Evolutionary conservation across 1,140 invertebrate genomes (phyloP), one percentile per base, ranked within the genome.

Genomic region (Drosophila biarmipes): DNA sequence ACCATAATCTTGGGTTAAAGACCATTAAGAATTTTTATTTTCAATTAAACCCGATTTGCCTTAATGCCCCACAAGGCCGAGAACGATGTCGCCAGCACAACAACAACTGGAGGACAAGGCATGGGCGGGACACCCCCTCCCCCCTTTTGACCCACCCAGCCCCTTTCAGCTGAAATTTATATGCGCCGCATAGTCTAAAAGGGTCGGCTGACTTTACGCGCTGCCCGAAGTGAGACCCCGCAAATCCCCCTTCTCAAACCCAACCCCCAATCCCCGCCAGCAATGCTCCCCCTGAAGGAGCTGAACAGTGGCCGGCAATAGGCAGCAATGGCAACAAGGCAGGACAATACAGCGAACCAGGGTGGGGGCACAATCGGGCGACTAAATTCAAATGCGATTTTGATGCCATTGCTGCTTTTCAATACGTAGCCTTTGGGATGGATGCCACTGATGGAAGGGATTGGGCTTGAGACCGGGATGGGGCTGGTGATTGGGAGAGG

Each of bases 21-120:
- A 85, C 85, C 86, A 90, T 90, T 90, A 90, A 85, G 85, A 90
- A 90, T 90, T 90, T 90, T 90, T 90, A 90, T 90, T 90, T 90
- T 90, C 89, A 90, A 90, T 90, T 90, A 90, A 90, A 81, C 77
- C 87, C 87, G 82, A 90, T 91, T 90, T 90, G 80, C 82, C 89
- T 90, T 90, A 90, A 90, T 90, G 89, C 82, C 80, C 76, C 84
- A 89, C 84, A 89, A 89, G 84, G 84, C 84, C 80, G 84, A 89
- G 77, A 87, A 89, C 84, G 84, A 82, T 87, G 82, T 87, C 82
- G 78, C 82, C 78, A 68, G 52, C 71, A 62, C 45, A 75, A 38
- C 80, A 79, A 59, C 29, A 58, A 35, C 21, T 57, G 29, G 46
- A 56, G 59, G 63, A 76, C 72, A 85, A 59, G 59, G 63, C 64